Base-by-base conservation (phyloP, 92 coral and sea anemone genomes). In the Galaxea fascicularis region DNA sequence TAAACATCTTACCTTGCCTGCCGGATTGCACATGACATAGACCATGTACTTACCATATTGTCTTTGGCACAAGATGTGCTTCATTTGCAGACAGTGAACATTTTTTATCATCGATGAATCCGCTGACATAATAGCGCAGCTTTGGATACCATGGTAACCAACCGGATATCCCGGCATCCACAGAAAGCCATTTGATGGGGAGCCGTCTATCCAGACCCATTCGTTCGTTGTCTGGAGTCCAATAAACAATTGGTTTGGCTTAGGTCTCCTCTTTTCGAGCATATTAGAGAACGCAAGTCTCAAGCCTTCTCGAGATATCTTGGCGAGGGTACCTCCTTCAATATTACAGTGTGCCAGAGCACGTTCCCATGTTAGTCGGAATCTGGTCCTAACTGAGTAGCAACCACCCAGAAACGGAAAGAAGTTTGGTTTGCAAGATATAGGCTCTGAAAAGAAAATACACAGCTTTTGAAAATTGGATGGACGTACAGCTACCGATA, bases 371-470 rank as follows among this genome's bases (percentile, higher is more conserved):
- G 83, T 14, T 1, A 64, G 47, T 2, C 22, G n/a, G 10, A 24
- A 3, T 8, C 46, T 64, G 59, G 83, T 78, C 1, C 64, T 64
- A 0, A 78, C 17, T 4, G 73, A 78, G 73, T 60, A 78, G 21
- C 83, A 78, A 78, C 83, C 83, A 17, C 83, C 83, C 3, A 25
- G 83, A 26, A 78, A 63, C 4, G 72, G 73, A 16, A 65, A 78
- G 54, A 64, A 78, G 18, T 4, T 13, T 0, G 27, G 62, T 63
- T 47, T 65, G 47, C 83, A 78, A 6, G 21, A 25, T 21, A 41
- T 10, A 0, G 52, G 69, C 17, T 64, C 80, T 76, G 68, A 35
- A 35, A 35, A 35, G 41, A 35, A 35, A 35, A 35, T 35, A 35
- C 3, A 35, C n/a, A n/a, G n/a, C n/a, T n/a, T n/a, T n/a, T n/a